Evolutionary conservation across 2,888 invertebrate genomes (phyloP), one percentile per base, ranked within the genome.

Genomic region (Lasius platythorax): DNA sequence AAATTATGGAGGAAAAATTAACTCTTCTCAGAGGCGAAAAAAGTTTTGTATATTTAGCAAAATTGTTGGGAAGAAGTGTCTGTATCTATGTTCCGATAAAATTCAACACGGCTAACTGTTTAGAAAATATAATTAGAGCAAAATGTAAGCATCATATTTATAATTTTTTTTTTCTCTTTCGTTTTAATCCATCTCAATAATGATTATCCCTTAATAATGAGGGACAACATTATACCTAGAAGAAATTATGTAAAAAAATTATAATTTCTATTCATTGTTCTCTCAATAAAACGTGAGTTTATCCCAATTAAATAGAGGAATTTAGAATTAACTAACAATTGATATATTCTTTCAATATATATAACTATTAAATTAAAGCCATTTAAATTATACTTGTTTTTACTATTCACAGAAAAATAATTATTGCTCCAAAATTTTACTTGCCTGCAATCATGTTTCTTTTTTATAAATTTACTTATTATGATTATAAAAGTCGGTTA

Each of bases 251-350:
- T 15, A 33, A 46, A 8, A 8, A 15, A 46, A 50, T 50, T 50
- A n/a, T 70, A 70, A 53, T 53, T 3, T 72, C n/a, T 18, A 0
- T 70, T 53, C 3, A 12, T 15, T n/a, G n/a, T 33, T 33, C 11
- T 68, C 28, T 11, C 33, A 15, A 68, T 11, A 30, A 70, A 50
- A 70, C 8, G 2, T 40, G 0, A 72, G n/a, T 23, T 70, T 33
- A 15, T n/a, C 9, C 23, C 9, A n/a, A 70, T 2, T 3, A n/a
- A 33, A 70, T 18, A n/a, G n/a, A 15, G 30, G 3, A 50, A 18
- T 70, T 70, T 18, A 12, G n/a, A 50, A 50, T 70, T 50, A 70
- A 70, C n/a, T 53, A 53, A 50, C 12, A 70, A 70, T 70, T 33
- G 8, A 68, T 18, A 0, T 23, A 70, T 70, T 50, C 6, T n/a